Evolutionary conservation across 2,888 invertebrate species (phyloP).

Genomic region (Schrankia costaestrigalis): DNA sequence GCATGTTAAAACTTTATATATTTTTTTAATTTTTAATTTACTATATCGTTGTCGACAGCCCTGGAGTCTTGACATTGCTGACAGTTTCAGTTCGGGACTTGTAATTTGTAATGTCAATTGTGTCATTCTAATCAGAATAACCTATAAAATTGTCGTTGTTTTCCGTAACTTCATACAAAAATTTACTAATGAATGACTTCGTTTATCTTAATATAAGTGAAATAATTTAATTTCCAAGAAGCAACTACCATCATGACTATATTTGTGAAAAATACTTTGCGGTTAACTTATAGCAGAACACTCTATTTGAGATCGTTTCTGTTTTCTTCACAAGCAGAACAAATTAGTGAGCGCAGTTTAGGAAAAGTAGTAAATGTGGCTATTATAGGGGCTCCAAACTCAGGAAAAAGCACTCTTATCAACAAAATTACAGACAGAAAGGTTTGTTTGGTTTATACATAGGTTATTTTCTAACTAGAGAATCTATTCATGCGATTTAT

Average conservation of each 20-base stretch:
- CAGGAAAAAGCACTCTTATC: constrained; percentile 96
- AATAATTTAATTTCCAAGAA: no score
- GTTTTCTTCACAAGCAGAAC: constrained; percentile 61
- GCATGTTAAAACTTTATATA: no score
- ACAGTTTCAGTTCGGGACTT: no score
- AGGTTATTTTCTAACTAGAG: no score
- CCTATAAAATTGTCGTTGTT: no score
- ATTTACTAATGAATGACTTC: not conserved
- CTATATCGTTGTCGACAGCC: no score
- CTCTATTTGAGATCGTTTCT: constrained; percentile 35
- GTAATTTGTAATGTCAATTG: no score
- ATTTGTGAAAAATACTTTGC: constrained; percentile 25
- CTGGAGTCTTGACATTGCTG: no score
- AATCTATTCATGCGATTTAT: no score
- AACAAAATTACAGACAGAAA: constrained; percentile 91
- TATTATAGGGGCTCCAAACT: constrained; percentile 95
- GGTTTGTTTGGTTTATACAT: constrained; percentile 70
- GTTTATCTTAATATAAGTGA: no score
- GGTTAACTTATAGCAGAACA: constrained; percentile 31
- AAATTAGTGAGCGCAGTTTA: constrained; percentile 35
- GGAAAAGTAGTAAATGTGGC: constrained; percentile 85
- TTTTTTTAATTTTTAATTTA: no score
- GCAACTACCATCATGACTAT: constrained; percentile 29
- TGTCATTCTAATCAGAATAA: no score
- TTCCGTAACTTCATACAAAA: not conserved